These are phyloP conservation scores for Parascotia fuliginaria DNA, from an alignment of 2,888 invertebrate species.

Conservation along the genomic window DNA sequence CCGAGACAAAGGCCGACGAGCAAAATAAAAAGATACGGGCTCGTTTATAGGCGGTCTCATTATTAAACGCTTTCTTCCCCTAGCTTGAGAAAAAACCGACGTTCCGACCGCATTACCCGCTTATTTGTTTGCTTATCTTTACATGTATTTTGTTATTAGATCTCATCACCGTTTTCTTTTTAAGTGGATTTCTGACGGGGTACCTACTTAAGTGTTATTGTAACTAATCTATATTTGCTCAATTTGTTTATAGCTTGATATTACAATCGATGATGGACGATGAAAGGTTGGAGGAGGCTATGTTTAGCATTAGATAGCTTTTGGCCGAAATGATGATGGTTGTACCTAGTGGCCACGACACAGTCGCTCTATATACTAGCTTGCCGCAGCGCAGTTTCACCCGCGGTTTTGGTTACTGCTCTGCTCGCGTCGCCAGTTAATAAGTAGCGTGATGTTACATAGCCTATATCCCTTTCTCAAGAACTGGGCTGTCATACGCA, in stretches of 20 bases:
- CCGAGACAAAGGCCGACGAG: conserved; percentile 60
- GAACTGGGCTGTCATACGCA: too few relatives aligned
- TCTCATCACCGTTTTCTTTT: conserved; percentile 28
- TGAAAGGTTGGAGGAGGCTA: neutral
- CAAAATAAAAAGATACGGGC: conserved; percentile 67
- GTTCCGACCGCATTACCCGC: conserved; percentile 46
- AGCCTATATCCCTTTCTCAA: too few relatives aligned
- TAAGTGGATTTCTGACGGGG: conserved; percentile 8
- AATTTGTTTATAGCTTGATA: neutral
- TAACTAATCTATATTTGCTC: neutral
- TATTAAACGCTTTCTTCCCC: conserved; percentile 69
- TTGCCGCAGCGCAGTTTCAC: too few relatives aligned
- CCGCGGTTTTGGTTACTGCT: too few relatives aligned
- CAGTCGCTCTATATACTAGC: too few relatives aligned
- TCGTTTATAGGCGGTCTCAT: conserved; percentile 68
- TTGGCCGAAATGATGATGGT: too few relatives aligned
- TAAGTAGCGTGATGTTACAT: too few relatives aligned
- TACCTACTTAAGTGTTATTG: conserved; percentile 1
- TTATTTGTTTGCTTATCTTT: conserved; percentile 55
- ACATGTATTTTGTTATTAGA: conserved; percentile 45
- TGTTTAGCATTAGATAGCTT: too few relatives aligned
- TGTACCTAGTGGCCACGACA: too few relatives aligned
- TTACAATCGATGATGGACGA: too few relatives aligned
- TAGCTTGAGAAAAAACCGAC: conserved; percentile 55
- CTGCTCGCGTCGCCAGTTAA: too few relatives aligned